phyloP scores from a whole-genome alignment of 2,113 vertebrate genomes.

The Atrichornis clamosus region DNA sequence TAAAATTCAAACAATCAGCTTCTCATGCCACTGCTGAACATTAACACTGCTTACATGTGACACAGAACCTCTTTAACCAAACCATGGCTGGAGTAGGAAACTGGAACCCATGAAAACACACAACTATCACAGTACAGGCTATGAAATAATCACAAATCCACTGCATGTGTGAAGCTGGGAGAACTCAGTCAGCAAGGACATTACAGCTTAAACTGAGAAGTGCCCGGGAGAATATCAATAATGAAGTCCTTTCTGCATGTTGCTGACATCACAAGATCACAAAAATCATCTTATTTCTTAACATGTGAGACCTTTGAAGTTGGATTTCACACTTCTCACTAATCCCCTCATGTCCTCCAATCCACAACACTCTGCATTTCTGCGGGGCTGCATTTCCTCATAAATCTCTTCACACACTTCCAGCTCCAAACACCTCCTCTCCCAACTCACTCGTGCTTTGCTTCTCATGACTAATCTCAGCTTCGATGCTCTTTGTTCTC shows the following conservation, averaged over 20 bases:
- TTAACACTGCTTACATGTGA: not conserved
- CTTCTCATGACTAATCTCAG: not conserved
- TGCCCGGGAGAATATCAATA: not conserved
- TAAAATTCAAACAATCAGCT: not conserved
- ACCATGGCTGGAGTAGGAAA: not conserved
- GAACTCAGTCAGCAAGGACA: not conserved
- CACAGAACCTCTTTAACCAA: not conserved
- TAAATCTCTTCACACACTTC: not conserved
- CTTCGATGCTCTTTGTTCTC: not conserved
- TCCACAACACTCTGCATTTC: not conserved
- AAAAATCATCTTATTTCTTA: not conserved
- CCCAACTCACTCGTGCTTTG: not conserved
- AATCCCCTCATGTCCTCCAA: not conserved
- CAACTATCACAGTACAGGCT: not conserved
- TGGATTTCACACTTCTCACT: not conserved
- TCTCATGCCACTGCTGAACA: not conserved
- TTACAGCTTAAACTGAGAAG: not conserved
- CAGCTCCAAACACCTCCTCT: not conserved
- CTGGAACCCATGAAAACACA: not conserved
- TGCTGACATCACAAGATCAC: not conserved
- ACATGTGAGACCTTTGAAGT: not conserved
- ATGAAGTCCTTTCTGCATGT: not conserved
- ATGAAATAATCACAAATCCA: not conserved
- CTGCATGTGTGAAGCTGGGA: accelerated
- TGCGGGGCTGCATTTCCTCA: not conserved